Base-by-base conservation (phyloP, 1,140 invertebrate genomes). In the Drosophila ambigua region DNA sequence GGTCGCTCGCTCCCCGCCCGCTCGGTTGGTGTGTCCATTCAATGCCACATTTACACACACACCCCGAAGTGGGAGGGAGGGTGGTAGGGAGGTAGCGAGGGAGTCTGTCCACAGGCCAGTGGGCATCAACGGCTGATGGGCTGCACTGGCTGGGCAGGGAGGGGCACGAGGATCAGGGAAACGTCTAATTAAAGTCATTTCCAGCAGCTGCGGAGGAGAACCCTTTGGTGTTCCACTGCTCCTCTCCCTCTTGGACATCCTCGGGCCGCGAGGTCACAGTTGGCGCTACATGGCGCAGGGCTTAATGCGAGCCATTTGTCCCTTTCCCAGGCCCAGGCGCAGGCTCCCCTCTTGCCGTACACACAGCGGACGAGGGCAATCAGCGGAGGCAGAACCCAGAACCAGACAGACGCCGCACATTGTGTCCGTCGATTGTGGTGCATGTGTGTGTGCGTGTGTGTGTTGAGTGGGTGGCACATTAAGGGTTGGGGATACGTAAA, bases 121-220 rank as follows among this genome's bases (percentile, higher is more conserved):
- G 49, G 45, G 35, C 57, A 71, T 58, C 53, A 58, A 64, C 62
- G 41, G 58, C 76, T 81, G 79, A 74, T 81, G 79, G 68, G 50
- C 62, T 82, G 6, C 20, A 20, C 20, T 20, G 20, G 20, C 2
- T 81, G 79, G 68, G 55, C 65, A 77, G 6, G 15, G 24, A 31
- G 28, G 53, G 15, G 9, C 6, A 28, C 26, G n/a, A 31, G 31
- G 31, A 31, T 31, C 31, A 31, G 39, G 49, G 48, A 44, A 46
- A 50, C 53, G 75, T 82, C 79, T 82, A 82, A 82, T 82, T 82
- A 82, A 82, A 82, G 79, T 83, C 79, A 83, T 83, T 83, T 78
- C 75, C 79, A 83, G 71, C 79, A 83, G 79, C 74, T 82, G 79
- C 77, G 63, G 31, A 31, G 31, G 2, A 8, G 31, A 54, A 31